Evolutionary conservation across 1,140 invertebrate genomes (phyloP), one percentile per base, ranked within the genome.

Genomic region (Diploscapter pachys): DNA sequence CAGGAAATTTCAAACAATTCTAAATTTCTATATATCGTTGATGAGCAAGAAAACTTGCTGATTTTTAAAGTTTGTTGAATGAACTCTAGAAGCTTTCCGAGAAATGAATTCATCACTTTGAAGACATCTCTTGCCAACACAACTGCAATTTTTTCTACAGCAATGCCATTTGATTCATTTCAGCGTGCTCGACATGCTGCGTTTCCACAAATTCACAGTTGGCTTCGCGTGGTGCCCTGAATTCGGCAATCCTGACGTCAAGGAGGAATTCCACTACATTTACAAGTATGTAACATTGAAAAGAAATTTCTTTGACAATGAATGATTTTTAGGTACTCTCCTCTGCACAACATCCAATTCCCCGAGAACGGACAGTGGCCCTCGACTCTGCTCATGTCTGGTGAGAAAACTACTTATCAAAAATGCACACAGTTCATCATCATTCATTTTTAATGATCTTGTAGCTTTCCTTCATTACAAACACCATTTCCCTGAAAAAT

Each of bases 151-250:
- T 31, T 31, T 31, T 31, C 31, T 31, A 31, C 31, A 31, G 31
- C 31, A 31, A 31, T 31, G 31, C 31, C 31, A 1, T 31, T 31
- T 31, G 31, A 31, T 31, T 31, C 31, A 31, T 87, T 87, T 61
- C 85, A 95, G 95, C 53, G 96, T 99, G 0, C 89, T 98, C 87
- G 96, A 99, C 87, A 95, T 98, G 93, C 87, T 98, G 62, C 89
- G 95, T 59, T 99, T 94, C 88, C 94, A 98, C 87, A 97, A 97
- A 87, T 99, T 98, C 85, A 99, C 96, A 2, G 95, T 98, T 85
- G 96, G 96, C 1, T 92, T 93, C 87, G 93, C 93, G 52, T 99
- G 96, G 96, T 91, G 91, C 54, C 93, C 93, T 0, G 96, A 99
- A 87, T 99, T 92, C 88, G 96, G 96, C 11, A 92, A 90, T 87